These are phyloP conservation scores for Acleris holmiana DNA, from an alignment of 2,888 invertebrate genomes.

Conservation along the genomic window DNA sequence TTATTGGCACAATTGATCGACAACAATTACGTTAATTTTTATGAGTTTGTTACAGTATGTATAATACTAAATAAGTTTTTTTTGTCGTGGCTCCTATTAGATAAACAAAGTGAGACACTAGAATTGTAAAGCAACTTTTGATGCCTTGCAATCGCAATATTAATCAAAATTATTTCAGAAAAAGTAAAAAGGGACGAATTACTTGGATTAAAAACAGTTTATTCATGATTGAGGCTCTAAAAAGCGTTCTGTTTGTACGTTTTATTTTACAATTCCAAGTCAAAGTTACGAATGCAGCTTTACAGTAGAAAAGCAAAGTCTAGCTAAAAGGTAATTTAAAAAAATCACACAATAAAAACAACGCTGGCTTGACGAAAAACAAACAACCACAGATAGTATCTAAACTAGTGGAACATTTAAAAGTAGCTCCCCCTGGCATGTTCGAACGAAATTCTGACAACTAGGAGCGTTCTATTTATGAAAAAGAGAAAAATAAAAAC, in stretches of 20 bases:
- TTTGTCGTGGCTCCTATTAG: too few species aligned
- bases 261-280: too few species aligned
- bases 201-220: too few species aligned
- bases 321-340: slow-evolving; percentile 21
- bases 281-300: slow-evolving; percentile 3
- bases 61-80: too few species aligned
- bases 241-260: too few species aligned
- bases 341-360: slow-evolving; percentile 27
- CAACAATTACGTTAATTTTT: slow-evolving; percentile 39
- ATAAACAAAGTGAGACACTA: too few species aligned
- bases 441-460: slow-evolving; percentile 48
- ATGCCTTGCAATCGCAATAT: too few species aligned
- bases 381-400: slow-evolving; percentile 48
- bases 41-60: neutral
- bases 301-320: slow-evolving; percentile 1
- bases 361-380: slow-evolving; percentile 32
- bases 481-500: slow-evolving; percentile 23
- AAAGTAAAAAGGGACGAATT: too few species aligned
- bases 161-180: too few species aligned
- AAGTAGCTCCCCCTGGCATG: slow-evolving; percentile 55
- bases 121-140: too few species aligned
- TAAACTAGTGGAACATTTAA: slow-evolving; percentile 45
- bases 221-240: too few species aligned
- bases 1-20: slow-evolving; percentile 47
- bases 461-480: slow-evolving; percentile 46